These are phyloP conservation scores for Periphyllus acericola DNA, from an alignment of 2,888 invertebrate species.

Conservation along the genomic window DNA sequence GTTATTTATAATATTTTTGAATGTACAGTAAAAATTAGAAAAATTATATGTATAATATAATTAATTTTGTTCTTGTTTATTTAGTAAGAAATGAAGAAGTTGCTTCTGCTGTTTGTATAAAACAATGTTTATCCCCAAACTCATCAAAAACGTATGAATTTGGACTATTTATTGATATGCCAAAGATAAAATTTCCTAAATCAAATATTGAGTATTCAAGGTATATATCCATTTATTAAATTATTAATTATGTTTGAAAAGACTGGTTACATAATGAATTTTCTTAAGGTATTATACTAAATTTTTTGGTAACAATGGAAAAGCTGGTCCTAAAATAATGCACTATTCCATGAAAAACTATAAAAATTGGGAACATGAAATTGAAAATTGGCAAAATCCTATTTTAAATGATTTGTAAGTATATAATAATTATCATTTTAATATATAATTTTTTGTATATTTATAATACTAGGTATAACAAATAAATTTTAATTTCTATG, in stretches of 20 bases:
- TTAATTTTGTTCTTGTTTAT: not conserved
- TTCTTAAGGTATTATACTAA: constrained; percentile 81
- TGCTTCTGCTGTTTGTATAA: constrained; percentile 46
- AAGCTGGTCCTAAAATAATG: constrained; percentile 79
- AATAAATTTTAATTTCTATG: too few species aligned
- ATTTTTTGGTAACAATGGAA: constrained; percentile 79
- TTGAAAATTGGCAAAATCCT: constrained; percentile 86
- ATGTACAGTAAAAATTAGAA: not conserved
- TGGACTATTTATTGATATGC: constrained; percentile 59
- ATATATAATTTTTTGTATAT: constrained; percentile 67
- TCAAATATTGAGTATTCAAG: constrained; percentile 50
- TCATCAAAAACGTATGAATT: constrained; percentile 47
- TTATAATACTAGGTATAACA: too few species aligned
- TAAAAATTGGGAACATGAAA: constrained; percentile 82
- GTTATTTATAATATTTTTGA: not conserved
- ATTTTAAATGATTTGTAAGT: constrained; percentile 80
- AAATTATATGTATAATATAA: too few species aligned
- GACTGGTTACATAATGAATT: not conserved
- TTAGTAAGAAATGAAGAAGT: constrained; percentile 50
- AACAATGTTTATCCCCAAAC: constrained; percentile 34
- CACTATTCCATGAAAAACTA: constrained; percentile 82
- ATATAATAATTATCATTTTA: constrained; percentile 6
- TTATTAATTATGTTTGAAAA: not conserved
- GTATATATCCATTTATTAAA: not conserved
- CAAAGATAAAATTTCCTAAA: constrained; percentile 53